These are phyloP conservation scores for Coelinius sp. DNA, from an alignment of 2,888 invertebrate species.

Conservation along the genomic window DNA sequence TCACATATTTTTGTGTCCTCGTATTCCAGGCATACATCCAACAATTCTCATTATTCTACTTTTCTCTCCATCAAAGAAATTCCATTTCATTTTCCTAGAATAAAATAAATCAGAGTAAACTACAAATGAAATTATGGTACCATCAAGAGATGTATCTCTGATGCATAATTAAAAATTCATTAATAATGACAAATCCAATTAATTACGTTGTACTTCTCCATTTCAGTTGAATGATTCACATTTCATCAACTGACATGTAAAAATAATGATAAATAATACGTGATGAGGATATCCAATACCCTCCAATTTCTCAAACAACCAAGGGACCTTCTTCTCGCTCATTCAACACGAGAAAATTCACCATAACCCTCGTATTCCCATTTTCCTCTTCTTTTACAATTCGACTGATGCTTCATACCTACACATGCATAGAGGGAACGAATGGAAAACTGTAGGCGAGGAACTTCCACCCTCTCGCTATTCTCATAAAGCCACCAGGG, in stretches of 20 bases:
- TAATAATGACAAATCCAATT: too few species aligned
- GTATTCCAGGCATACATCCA: not conserved
- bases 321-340: not conserved
- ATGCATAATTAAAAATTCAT: too few species aligned
- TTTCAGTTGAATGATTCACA: too few species aligned
- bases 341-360: not conserved
- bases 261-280: too few species aligned
- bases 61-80: too few species aligned
- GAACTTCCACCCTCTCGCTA: constrained; percentile 14
- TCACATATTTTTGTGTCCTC: not conserved
- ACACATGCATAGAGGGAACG: constrained; percentile 25
- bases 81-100: too few species aligned
- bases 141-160: too few species aligned
- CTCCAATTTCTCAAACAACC: not conserved
- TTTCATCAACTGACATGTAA: too few species aligned
- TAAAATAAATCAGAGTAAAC: too few species aligned
- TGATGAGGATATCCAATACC: too few species aligned
- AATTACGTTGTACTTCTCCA: too few species aligned
- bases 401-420: constrained; percentile 14
- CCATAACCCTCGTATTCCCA: not conserved
- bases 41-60: not conserved
- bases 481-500: constrained; percentile 24
- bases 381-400: not conserved
- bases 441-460: constrained; percentile 19
- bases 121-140: too few species aligned